Percentiles rank a stretch among this genome's conserved stretches.
Evolutionary conservation across 2,797 vertebrate species (phyloP).

Genomic region (Gallirallus australis): DNA sequence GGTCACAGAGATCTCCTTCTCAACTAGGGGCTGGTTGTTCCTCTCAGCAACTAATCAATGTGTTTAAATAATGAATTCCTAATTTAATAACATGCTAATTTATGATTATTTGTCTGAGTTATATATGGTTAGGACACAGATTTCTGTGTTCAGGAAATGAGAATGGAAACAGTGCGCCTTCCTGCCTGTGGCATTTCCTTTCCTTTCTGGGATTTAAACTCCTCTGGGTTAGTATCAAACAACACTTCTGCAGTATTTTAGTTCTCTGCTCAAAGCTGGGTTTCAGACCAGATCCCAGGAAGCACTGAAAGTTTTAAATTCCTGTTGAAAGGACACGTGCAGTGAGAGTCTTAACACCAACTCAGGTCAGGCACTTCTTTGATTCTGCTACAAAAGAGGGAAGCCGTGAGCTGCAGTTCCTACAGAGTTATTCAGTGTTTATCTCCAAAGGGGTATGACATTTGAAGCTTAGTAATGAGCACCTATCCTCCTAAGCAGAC

Average conservation of each 20-base stretch:
- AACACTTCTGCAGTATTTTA: neutral
- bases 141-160: neutral
- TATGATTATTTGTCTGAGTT: neutral
- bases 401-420: neutral
- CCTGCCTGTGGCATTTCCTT: neutral
- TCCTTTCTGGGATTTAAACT: neutral
- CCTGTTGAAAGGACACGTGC: neutral
- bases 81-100: neutral
- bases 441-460: neutral
- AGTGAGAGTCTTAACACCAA: neutral
- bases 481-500: neutral
- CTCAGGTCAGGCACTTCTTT: constrained; percentile 44
- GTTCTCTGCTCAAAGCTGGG: neutral
- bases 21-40: neutral
- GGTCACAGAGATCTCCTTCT: neutral
- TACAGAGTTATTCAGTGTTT: constrained; percentile 39
- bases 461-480: constrained; percentile 5
- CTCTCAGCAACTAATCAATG: neutral
- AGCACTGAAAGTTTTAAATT: neutral
- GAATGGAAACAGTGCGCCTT: neutral
- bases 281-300: neutral
- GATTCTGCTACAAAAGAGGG: constrained; percentile 19
- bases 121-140: neutral
- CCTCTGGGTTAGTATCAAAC: neutral
- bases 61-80: neutral